phyloP scores from a whole-genome alignment of 92 coral and sea anemone genomes.

The Epizoanthus scotinus region DNA sequence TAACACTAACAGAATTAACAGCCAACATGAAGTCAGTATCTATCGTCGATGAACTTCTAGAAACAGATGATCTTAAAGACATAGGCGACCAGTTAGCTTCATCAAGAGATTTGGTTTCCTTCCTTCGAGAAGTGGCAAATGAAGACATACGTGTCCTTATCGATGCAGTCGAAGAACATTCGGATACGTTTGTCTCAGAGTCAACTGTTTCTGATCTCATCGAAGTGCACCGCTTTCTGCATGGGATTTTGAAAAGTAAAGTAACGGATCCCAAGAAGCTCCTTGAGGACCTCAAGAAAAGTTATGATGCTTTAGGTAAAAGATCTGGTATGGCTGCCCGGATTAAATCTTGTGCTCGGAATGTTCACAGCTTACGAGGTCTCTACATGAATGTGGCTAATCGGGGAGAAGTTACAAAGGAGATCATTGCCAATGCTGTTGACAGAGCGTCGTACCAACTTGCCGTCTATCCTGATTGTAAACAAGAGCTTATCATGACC shows the following conservation, averaged over 20 bases:
- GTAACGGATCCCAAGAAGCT: slow-evolving; percentile 49
- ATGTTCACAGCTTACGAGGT: slow-evolving; percentile 89
- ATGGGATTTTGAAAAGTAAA: slow-evolving; percentile 53
- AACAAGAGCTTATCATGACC: slow-evolving; percentile 59
- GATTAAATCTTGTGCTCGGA: slow-evolving; percentile 70
- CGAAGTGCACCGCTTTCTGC: slow-evolving; percentile 87
- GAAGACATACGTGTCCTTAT: slow-evolving; percentile 90
- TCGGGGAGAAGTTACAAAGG: slow-evolving; percentile 90
- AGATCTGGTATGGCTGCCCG: slow-evolving; percentile 76
- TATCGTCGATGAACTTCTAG: slow-evolving; percentile 46
- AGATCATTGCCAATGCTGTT: slow-evolving; percentile 72
- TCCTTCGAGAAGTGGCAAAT: slow-evolving; percentile 75
- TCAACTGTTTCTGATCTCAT: slow-evolving; percentile 91
- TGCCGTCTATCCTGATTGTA: slow-evolving; percentile 40
- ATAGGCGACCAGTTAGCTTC: slow-evolving; percentile 60
- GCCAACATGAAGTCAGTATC: slow-evolving; percentile 39
- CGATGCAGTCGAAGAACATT: slow-evolving; percentile 98
- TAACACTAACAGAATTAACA: slow-evolving; percentile 7
- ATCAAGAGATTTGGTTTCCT: slow-evolving; percentile 71
- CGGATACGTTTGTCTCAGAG: slow-evolving; percentile 91
- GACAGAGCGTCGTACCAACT: too few relatives aligned
- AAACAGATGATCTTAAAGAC: slow-evolving; percentile 55
- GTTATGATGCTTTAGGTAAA: slow-evolving; percentile 45
- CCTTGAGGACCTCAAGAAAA: slow-evolving; percentile 32
- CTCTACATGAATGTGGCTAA: slow-evolving; percentile 86